These are phyloP conservation scores for Drosophila robusta DNA, from an alignment of 2,888 invertebrate genomes.

Conservation along the genomic window DNA sequence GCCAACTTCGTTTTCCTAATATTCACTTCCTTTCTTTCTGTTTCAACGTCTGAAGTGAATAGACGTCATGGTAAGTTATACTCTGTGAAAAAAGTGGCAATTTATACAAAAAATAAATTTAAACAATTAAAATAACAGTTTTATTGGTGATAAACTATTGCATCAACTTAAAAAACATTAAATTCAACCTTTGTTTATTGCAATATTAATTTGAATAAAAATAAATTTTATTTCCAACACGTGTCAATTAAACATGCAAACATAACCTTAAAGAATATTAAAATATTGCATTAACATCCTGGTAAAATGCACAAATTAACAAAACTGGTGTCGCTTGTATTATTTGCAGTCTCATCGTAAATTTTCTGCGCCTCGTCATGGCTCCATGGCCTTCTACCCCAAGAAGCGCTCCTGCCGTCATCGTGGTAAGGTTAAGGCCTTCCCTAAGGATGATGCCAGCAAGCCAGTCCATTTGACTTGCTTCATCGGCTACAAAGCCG, in stretches of 20 bases:
- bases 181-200: neutral
- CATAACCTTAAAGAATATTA: slow-evolving; percentile 42
- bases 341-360: slow-evolving; percentile 97
- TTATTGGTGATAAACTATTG: neutral
- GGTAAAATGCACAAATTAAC: neutral
- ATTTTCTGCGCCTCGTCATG: slow-evolving; percentile 99
- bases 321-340: neutral
- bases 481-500: slow-evolving; percentile 99
- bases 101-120: neutral
- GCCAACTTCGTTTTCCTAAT: slow-evolving; percentile 56
- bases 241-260: slow-evolving; percentile 15
- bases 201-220: neutral
- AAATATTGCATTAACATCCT: neutral
- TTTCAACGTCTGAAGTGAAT: slow-evolving; percentile 77
- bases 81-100: neutral
- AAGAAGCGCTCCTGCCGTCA: slow-evolving; percentile 98
- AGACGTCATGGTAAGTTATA: slow-evolving; percentile 81
- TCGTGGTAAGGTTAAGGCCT: slow-evolving; percentile 99
- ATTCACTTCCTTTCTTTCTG: slow-evolving; percentile 78
- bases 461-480: slow-evolving; percentile 99
- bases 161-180: neutral
- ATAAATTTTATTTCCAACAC: slow-evolving; percentile 11
- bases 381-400: slow-evolving; percentile 99
- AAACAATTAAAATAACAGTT: neutral
- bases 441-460: slow-evolving; percentile 98